Conservation (phyloP, 23 tunicate species). For the Halocynthia roretzi region DNA sequence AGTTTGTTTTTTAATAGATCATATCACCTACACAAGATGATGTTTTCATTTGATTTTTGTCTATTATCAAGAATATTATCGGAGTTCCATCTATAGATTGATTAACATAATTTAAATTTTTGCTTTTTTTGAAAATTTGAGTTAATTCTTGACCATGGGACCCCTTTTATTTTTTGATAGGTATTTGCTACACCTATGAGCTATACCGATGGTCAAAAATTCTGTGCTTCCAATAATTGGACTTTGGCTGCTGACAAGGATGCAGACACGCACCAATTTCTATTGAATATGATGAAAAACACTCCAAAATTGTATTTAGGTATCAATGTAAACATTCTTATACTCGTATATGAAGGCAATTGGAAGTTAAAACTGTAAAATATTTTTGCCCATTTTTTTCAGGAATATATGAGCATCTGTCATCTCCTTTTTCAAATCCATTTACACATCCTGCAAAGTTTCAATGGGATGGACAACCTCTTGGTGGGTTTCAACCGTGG, state of each 20-base stretch:
- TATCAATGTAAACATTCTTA: neutral
- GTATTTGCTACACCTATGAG: slow-evolving; percentile 20
- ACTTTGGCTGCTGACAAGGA: slow-evolving; percentile 67
- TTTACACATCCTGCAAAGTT: slow-evolving; percentile 22
- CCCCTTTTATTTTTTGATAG: neutral
- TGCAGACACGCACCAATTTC: slow-evolving; percentile 13
- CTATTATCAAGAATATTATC: neutral
- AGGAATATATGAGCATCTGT: slow-evolving; percentile 57
- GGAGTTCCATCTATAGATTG: neutral
- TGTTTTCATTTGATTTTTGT: neutral
- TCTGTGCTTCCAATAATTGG: slow-evolving; percentile 68
- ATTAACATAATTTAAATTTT: slow-evolving; percentile 8
- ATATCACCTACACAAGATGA: too few relatives aligned
- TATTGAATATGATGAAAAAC: slow-evolving; percentile 13
- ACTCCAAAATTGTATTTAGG: slow-evolving; percentile 1
- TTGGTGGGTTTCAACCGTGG: slow-evolving; percentile 72
- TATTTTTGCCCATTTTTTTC: neutral
- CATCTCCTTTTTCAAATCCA: neutral
- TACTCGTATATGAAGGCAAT: neutral
- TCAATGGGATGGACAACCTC: slow-evolving; percentile 30
- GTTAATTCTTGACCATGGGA: neutral
- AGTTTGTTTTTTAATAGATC: too few relatives aligned
- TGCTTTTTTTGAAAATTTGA: neutral
- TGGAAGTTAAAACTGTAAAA: neutral
- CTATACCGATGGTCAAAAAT: slow-evolving; percentile 32